Conservation (phyloP, 1,140 invertebrate genomes). For the Semibalanus balanoides region DNA sequence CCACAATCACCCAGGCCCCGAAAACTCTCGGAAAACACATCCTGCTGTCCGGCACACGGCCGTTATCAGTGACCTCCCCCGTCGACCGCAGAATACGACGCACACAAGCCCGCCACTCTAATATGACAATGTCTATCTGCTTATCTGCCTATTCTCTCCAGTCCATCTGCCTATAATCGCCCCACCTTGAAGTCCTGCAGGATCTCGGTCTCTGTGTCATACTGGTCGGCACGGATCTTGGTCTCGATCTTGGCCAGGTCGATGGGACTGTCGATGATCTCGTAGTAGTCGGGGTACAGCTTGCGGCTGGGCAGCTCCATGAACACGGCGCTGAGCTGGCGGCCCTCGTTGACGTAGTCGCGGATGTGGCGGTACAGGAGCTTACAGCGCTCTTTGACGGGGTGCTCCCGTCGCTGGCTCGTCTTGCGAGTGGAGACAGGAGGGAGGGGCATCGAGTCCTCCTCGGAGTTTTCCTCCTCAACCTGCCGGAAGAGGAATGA, state of each 20-base stretch:
- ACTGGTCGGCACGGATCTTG: conserved; percentile 33
- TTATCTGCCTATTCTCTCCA: conserved; percentile 3
- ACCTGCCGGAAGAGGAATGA: neutral
- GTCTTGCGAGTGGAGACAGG: neutral
- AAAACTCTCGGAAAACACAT: too few species aligned
- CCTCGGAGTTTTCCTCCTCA: neutral
- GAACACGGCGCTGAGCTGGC: conserved; percentile 77
- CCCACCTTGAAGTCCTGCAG: conserved; percentile 50
- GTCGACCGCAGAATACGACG: too few species aligned
- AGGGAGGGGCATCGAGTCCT: neutral
- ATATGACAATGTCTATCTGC: too few species aligned
- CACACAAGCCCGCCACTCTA: too few species aligned
- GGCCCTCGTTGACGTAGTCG: conserved; percentile 40
- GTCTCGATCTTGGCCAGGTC: conserved; percentile 31
- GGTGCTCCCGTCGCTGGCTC: neutral
- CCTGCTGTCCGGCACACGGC: too few species aligned
- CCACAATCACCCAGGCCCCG: too few species aligned
- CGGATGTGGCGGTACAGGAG: neutral
- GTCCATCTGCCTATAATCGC: neutral
- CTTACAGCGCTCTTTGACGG: conserved; percentile 1
- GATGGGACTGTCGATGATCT: conserved; percentile 20
- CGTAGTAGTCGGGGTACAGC: conserved; percentile 17
- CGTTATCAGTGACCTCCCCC: too few species aligned
- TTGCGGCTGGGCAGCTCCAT: conserved; percentile 55
- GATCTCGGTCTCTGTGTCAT: conserved; percentile 46